Conservation (phyloP, 2,888 invertebrate species). For the Leptopilina syphax region DNA sequence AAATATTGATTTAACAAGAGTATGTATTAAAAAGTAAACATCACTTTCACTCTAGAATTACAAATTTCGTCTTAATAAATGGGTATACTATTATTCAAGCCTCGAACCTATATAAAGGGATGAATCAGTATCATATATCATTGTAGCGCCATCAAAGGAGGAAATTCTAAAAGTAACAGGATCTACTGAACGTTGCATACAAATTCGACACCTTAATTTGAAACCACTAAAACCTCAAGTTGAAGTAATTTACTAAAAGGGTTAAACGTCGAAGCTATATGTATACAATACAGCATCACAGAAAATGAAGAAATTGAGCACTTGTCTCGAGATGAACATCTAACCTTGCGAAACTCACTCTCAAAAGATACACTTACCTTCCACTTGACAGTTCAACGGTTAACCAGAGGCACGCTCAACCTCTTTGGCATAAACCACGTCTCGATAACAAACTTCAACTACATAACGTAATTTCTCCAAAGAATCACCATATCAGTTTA, state of each 20-base stretch:
- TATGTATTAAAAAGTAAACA: no score
- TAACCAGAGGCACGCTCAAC: not conserved
- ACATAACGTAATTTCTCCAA: constrained; percentile 23
- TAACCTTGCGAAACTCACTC: constrained; percentile 9
- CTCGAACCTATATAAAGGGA: not conserved
- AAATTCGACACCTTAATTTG: constrained; percentile 38
- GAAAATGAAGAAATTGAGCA: constrained; percentile 11
- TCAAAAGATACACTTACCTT: constrained; percentile 5
- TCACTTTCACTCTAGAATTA: not conserved
- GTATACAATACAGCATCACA: not conserved
- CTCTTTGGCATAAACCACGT: constrained; percentile 21
- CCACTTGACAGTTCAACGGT: constrained; percentile 27
- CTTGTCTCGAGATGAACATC: constrained; percentile 21
- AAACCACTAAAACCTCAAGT: constrained; percentile 19
- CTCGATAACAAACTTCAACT: constrained; percentile 20
- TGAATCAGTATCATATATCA: not conserved
- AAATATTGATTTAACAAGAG: no score
- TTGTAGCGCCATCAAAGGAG: constrained; percentile 15
- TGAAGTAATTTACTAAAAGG: constrained; percentile 29
- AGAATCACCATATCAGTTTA: constrained; percentile 18
- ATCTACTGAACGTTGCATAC: constrained; percentile 9
- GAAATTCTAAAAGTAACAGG: constrained; percentile 9
- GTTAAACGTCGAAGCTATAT: not conserved
- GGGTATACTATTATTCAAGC: constrained; percentile 19
- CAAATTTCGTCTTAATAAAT: not conserved